These are phyloP conservation scores for Zelleria hepariella DNA, from an alignment of 2,888 invertebrate genomes.

Conservation along the genomic window DNA sequence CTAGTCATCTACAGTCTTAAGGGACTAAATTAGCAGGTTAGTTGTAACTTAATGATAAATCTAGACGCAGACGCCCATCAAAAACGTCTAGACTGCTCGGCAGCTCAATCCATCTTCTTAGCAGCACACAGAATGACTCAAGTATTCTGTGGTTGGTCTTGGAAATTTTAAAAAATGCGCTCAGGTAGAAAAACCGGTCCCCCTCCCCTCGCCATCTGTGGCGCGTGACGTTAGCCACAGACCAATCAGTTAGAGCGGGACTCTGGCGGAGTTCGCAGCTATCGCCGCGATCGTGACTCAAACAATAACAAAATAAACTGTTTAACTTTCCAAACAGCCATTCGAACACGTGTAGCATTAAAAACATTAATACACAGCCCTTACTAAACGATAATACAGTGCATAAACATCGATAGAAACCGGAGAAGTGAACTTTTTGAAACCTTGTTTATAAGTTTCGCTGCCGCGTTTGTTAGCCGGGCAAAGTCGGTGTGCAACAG, in stretches of 20 bases:
- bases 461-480: conserved; percentile 33
- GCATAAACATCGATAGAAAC: neutral
- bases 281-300: conserved; percentile 41
- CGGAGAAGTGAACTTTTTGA: conserved; percentile 28
- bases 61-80: neutral
- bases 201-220: neutral
- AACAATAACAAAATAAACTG: conserved; percentile 44
- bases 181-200: conserved; percentile 1
- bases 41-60: too few relatives aligned
- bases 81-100: neutral
- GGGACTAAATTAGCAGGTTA: too few relatives aligned
- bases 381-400: conserved; percentile 2
- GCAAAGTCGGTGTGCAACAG: conserved; percentile 48
- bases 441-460: conserved; percentile 45
- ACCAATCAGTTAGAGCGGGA: conserved; percentile 2
- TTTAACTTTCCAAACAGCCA: conserved; percentile 42
- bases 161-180: neutral
- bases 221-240: neutral
- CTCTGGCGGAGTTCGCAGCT: conserved; percentile 10
- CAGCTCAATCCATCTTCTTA: neutral
- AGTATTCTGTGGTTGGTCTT: neutral
- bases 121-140: neutral
- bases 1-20: too few relatives aligned
- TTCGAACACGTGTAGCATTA: conserved; percentile 37
- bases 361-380: neutral